Conservation (phyloP, 1,140 invertebrate species). For the Philotrypesis tridentata region DNA sequence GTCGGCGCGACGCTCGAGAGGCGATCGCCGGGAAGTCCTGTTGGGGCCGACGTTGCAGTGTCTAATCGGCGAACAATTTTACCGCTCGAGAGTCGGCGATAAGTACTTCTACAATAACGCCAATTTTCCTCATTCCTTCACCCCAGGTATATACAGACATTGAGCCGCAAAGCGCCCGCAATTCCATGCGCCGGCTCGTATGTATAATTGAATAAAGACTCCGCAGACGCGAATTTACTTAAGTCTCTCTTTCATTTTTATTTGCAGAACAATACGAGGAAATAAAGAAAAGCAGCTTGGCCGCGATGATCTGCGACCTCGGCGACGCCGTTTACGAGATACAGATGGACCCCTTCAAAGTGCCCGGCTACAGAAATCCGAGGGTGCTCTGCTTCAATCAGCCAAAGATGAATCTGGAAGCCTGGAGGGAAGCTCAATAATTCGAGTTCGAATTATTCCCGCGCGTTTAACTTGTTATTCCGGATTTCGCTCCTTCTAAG, state of each 20-base stretch:
- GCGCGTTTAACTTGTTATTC: background rate
- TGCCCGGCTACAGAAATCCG: slow-evolving; percentile 66
- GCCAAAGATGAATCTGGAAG: slow-evolving; percentile 68
- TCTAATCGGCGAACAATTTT: slow-evolving; percentile 78
- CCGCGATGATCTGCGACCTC: slow-evolving; percentile 77
- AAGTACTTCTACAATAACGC: slow-evolving; percentile 76
- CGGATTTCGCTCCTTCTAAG: no score
- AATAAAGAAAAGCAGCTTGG: slow-evolving; percentile 74
- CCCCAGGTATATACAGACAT: slow-evolving; percentile 64
- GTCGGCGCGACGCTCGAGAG: slow-evolving; percentile 77
- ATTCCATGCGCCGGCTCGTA: no score
- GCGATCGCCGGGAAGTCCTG: slow-evolving; percentile 70
- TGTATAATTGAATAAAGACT: slow-evolving; percentile 1
- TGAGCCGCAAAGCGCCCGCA: no score
- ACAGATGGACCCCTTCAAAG: slow-evolving; percentile 49
- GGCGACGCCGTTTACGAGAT: slow-evolving; percentile 70
- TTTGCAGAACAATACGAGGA: slow-evolving; percentile 74
- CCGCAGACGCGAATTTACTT: no score
- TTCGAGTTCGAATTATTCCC: background rate
- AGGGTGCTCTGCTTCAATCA: slow-evolving; percentile 67
- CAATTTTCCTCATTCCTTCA: slow-evolving; percentile 72
- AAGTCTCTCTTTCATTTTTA: slow-evolving; percentile 20
- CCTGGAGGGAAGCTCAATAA: slow-evolving; percentile 66
- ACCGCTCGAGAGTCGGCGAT: slow-evolving; percentile 73
- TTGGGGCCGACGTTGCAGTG: slow-evolving; percentile 79